Evolutionary conservation across 2,113 vertebrate species (phyloP).

Genomic region (human): DNA sequence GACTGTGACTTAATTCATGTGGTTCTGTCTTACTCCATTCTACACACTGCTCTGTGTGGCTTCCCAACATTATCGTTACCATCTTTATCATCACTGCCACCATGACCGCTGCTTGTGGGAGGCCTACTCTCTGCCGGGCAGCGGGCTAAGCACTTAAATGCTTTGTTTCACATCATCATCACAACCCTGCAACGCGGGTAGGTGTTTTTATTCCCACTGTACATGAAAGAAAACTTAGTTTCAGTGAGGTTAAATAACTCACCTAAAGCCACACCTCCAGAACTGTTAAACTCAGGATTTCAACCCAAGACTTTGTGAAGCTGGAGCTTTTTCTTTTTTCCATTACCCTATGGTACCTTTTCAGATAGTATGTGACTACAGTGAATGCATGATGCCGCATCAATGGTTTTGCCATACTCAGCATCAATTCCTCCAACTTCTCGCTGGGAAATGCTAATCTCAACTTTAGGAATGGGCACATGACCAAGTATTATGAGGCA

Average conservation of each 20-base stretch:
- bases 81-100: not conserved
- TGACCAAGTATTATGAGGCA: not conserved
- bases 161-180: not conserved
- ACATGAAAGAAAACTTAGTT: not conserved
- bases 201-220: not conserved
- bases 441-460: not conserved
- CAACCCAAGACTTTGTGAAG: not conserved
- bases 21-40: not conserved
- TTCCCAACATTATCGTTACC: not conserved
- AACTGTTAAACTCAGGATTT: not conserved
- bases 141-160: not conserved
- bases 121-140: not conserved
- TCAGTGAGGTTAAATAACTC: not conserved
- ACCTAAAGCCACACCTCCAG: not conserved
- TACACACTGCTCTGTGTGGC: not conserved
- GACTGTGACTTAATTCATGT: not conserved
- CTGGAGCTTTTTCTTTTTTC: not conserved
- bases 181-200: not conserved
- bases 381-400: not conserved
- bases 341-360: not conserved
- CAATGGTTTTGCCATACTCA: not conserved
- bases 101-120: not conserved
- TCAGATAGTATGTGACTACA: not conserved
- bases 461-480: not conserved
- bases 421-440: not conserved